Evolutionary conservation across 2,113 vertebrate species (phyloP), one percentile per base, ranked within the genome.

Genomic region (Semnornis frantzii): DNA sequence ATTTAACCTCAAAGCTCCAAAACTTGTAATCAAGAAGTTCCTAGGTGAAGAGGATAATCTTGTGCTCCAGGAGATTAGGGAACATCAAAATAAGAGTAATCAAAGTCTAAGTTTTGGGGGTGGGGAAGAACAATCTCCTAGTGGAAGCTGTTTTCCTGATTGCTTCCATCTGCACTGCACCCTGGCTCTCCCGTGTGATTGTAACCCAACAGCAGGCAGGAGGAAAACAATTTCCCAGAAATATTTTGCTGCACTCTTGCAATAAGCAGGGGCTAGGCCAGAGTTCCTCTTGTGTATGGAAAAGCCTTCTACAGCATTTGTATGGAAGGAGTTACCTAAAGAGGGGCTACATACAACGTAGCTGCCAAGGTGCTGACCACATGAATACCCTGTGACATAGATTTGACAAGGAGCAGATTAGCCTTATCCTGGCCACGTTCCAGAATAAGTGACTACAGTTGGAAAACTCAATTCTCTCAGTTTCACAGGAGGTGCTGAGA

Each of bases 81-180:
- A 85, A 69, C 15, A 31, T 73, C 59, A 94, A 91, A 93, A 88
- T 71, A 92, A 63, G 10, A 89, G n/a, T 58, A 89, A 90, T 80
- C 62, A 69, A 74, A 87, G 20, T 57, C 30, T 48, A 65, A 83
- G 37, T 64, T 92, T 80, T 39, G 21, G 44, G 13, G 20, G 7
- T 5, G 59, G 19, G 55, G 55, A 21, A 33, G 0, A 1, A 24
- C 54, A 70, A 44, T 83, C 73, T 94, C 50, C 10, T 89, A 66
- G 59, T 95, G 62, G 69, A 89, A 96, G 88, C 31, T 91, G 90
- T 95, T 94, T 94, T 90, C 74, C 55, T 94, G 93, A 97, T 96
- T 89, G 74, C 85, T 97, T 97, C 94, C 95, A 95, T 96, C 93
- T 97, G 96, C 82, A 70, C 65, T 93, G 62, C 89, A 88, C 72